Conservation (phyloP, 2,888 invertebrate species). For the Cataglyphis albicans region DNA sequence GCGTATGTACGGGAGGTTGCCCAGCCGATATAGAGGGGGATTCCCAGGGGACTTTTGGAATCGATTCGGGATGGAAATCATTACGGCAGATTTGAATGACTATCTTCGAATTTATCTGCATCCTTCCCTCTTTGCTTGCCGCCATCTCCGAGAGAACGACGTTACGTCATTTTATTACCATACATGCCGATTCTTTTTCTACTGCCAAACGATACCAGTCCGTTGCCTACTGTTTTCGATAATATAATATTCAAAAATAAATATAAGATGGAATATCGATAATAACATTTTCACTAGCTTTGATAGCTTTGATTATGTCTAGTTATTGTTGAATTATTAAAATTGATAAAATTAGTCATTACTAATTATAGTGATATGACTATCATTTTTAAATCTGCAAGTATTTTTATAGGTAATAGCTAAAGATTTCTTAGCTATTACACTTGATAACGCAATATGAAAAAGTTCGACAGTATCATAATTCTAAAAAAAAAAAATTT, state of each 20-base stretch:
- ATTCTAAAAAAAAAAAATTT: not conserved
- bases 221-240: slow-evolving; percentile 8
- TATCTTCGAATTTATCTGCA: slow-evolving; percentile 84
- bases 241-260: slow-evolving; percentile 7
- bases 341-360: not conserved
- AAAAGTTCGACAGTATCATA: not conserved
- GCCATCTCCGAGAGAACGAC: slow-evolving; percentile 56
- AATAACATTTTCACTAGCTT: not conserved
- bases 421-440: not conserved
- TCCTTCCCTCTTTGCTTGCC: slow-evolving; percentile 58
- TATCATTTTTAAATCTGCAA: not conserved
- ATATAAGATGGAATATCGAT: slow-evolving; percentile 8
- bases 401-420: not conserved
- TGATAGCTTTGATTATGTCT: not conserved
- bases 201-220: slow-evolving; percentile 3
- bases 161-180: slow-evolving; percentile 61
- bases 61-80: slow-evolving; percentile 86
- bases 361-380: not conserved
- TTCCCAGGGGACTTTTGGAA: slow-evolving; percentile 85
- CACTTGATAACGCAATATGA: not conserved
- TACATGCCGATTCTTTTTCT: slow-evolving; percentile 1
- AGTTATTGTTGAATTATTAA: not conserved
- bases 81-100: slow-evolving; percentile 85
- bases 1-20: slow-evolving; percentile 70
- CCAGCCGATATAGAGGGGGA: slow-evolving; percentile 73